These are phyloP conservation scores for Geotria australis DNA, from an alignment of 2,797 vertebrate genomes.

Conservation along the genomic window DNA sequence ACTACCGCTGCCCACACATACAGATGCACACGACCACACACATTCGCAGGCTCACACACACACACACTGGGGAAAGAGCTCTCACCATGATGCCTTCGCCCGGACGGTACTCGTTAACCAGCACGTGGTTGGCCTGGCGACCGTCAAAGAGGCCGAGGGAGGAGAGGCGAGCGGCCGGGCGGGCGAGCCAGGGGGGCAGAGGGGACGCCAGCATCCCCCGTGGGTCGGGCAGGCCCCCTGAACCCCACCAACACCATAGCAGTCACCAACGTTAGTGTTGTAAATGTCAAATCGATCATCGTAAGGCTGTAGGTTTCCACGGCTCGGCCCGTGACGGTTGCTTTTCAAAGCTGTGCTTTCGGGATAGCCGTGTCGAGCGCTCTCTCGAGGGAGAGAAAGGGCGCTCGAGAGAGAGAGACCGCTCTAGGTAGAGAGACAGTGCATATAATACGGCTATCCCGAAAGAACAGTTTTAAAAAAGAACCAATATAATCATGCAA, in stretches of 20 bases:
- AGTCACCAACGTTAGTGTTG: not conserved
- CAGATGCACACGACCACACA: too few species aligned
- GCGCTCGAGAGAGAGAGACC: not conserved
- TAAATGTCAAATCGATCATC: not conserved
- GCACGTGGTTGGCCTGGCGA: conserved; percentile 39
- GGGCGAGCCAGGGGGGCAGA: conserved; percentile 38
- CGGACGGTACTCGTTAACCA: conserved; percentile 52
- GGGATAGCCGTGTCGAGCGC: too few species aligned
- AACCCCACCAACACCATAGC: not conserved
- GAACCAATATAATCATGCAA: too few species aligned
- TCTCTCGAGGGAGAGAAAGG: too few species aligned
- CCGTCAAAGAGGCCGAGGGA: conserved; percentile 30
- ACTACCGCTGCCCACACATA: too few species aligned
- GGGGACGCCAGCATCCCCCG: conserved; percentile 43
- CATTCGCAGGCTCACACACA: too few species aligned
- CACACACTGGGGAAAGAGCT: too few species aligned
- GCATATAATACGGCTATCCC: too few species aligned
- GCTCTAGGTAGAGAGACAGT: too few species aligned
- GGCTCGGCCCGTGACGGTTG: too few species aligned
- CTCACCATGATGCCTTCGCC: conserved; percentile 56
- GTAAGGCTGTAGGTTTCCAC: not conserved
- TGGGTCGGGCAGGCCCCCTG: conserved; percentile 36
- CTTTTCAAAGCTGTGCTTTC: too few species aligned
- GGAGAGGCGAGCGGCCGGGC: conserved; percentile 31
- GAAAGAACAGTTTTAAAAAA: too few species aligned